Conservation (phyloP, 2,888 invertebrate genomes). For the Leptothorax acervorum region DNA sequence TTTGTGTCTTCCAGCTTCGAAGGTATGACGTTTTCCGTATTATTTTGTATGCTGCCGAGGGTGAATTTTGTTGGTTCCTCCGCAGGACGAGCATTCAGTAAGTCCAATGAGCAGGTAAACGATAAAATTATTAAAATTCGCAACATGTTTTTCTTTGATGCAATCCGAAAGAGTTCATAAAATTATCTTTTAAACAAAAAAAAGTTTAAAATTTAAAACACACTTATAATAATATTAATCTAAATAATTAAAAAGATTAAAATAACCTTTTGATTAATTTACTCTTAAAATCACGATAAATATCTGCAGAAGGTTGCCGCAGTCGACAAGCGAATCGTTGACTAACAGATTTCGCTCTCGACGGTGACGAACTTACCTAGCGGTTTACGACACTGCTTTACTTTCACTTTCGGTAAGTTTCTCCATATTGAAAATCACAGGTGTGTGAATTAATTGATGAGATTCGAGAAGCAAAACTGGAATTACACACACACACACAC, state of each 20-base stretch:
- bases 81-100: conserved; percentile 69
- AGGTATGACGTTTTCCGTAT: conserved; percentile 51
- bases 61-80: conserved; percentile 77
- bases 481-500: not conserved
- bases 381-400: conserved; percentile 76
- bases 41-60: conserved; percentile 62
- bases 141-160: conserved; percentile 2
- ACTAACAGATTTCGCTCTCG: conserved; percentile 70
- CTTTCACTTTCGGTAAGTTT: conserved; percentile 80
- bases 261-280: not conserved
- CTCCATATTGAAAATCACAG: conserved; percentile 43
- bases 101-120: conserved; percentile 55
- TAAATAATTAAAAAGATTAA: not conserved
- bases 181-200: not conserved
- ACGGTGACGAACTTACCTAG: conserved; percentile 51
- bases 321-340: conserved; percentile 34
- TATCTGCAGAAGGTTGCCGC: conserved; percentile 18
- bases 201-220: not conserved
- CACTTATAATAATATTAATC: not conserved
- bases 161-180: not conserved
- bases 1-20: conserved; percentile 75
- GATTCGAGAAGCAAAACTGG: not conserved
- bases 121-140: conserved; percentile 47
- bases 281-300: conserved; percentile 1
- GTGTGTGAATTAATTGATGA: not conserved